Conservation (phyloP, 1,140 invertebrate species). For the Bathynomus jamesi region DNA sequence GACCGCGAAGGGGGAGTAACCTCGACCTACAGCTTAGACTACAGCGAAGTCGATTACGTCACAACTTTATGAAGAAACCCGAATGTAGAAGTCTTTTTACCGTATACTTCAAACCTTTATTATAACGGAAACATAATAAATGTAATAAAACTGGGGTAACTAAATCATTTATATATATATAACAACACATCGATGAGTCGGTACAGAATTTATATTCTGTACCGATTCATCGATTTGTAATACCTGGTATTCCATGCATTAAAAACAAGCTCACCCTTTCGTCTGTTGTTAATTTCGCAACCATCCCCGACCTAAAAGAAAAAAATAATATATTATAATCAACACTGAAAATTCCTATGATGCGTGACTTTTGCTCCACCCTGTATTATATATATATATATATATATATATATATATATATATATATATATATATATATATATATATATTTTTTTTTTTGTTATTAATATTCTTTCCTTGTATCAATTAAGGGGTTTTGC, state of each 20-base stretch:
- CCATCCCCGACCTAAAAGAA: no score
- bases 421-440: not conserved
- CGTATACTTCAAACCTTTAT: not conserved
- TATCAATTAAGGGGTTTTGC: not conserved
- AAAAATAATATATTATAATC: no score
- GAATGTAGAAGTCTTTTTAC: slow-evolving; percentile 7
- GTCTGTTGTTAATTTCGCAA: no score
- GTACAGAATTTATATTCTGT: not conserved
- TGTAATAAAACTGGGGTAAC: not conserved
- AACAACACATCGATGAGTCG: not conserved
- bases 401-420: not conserved
- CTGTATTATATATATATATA: not conserved
- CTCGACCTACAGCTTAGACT: slow-evolving; percentile 35
- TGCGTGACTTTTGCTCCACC: no score
- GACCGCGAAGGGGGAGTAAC: slow-evolving; percentile 27
- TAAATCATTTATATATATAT: not conserved
- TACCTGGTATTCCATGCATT: not conserved
- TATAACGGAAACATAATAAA: not conserved
- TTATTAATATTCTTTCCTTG: not conserved
- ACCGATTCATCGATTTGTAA: not conserved
- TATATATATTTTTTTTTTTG: not conserved
- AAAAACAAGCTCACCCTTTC: no score
- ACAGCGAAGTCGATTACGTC: slow-evolving; percentile 35
- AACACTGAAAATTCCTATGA: no score
- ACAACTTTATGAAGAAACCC: slow-evolving; percentile 32